A percentile compares a stretch with the other conserved stretches of the same genome.
Evolutionary conservation across 2,888 invertebrate species (phyloP).

Genomic region (Lasioglossum figueresi): DNA sequence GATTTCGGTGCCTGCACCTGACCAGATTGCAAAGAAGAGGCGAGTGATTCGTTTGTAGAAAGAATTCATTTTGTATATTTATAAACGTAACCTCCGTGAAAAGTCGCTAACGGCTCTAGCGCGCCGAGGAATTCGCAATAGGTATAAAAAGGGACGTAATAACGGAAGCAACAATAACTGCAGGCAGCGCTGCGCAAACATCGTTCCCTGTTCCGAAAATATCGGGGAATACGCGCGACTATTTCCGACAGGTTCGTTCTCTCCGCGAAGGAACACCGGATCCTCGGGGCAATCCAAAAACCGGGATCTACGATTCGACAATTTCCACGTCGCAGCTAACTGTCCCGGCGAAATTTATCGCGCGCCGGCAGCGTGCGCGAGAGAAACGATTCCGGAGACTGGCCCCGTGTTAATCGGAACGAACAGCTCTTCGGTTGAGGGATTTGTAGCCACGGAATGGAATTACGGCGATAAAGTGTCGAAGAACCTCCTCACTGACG

Average conservation of each 20-base stretch:
- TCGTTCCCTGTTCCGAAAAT: background rate
- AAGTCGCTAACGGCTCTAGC: too few species aligned
- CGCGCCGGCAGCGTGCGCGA: background rate
- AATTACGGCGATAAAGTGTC: conserved; percentile 73
- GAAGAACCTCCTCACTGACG: conserved; percentile 63
- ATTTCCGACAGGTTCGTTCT: background rate
- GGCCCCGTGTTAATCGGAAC: conserved; percentile 21
- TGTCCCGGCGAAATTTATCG: conserved; percentile 20
- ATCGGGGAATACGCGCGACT: background rate
- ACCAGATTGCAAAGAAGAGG: background rate
- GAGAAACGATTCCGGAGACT: background rate
- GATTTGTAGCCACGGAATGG: conserved; percentile 52
- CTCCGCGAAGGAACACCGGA: background rate
- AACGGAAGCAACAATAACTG: background rate
- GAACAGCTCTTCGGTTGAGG: conserved; percentile 28
- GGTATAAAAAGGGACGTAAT: background rate
- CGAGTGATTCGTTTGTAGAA: background rate
- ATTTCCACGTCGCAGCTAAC: background rate
- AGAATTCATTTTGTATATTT: too few species aligned
- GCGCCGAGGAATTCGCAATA: background rate
- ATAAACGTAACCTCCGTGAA: too few species aligned
- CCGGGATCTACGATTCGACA: background rate
- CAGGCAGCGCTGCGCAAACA: background rate
- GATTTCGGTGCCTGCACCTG: background rate
- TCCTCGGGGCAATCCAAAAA: background rate